A percentile compares a stretch with the other conserved stretches of the same genome.
Evolutionary conservation across 2,113 vertebrate species (phyloP).

Genomic region (Porphyrio hochstetteri): DNA sequence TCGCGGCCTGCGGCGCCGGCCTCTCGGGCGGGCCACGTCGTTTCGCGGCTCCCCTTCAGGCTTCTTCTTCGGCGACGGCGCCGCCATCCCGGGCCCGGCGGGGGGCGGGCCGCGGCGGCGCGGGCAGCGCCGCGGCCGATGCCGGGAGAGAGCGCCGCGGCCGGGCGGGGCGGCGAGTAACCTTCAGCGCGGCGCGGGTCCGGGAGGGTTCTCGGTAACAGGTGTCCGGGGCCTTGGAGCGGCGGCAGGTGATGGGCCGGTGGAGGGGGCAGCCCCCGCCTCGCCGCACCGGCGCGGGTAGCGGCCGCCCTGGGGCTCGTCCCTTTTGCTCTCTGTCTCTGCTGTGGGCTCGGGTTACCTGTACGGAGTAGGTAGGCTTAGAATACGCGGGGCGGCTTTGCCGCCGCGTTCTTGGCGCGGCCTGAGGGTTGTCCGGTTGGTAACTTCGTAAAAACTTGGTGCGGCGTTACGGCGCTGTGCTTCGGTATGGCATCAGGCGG

Average conservation of each 20-base stretch:
- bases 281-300: not conserved
- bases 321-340: not conserved
- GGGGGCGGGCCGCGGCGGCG: not conserved
- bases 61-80: not conserved
- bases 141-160: not conserved
- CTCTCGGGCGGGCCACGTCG: not conserved
- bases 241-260: not conserved
- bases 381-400: fast-evolving
- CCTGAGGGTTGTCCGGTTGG: fast-evolving
- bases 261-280: not conserved
- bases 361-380: fast-evolving
- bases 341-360: not conserved
- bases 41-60: not conserved
- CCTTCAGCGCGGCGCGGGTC: not conserved
- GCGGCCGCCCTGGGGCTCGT: too few species aligned
- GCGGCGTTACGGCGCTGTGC: fast-evolving
- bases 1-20: not conserved
- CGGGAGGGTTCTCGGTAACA: not conserved
- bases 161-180: not conserved
- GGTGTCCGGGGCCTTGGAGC: not conserved
- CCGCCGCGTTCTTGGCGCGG: fast-evolving
- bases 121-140: not conserved
- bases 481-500: too few species aligned
- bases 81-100: not conserved
- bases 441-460: not conserved